Evolutionary conservation across 2,888 invertebrate species (phyloP), one percentile per base, ranked within the genome.

Genomic region (Dicranocentrus wangi): DNA sequence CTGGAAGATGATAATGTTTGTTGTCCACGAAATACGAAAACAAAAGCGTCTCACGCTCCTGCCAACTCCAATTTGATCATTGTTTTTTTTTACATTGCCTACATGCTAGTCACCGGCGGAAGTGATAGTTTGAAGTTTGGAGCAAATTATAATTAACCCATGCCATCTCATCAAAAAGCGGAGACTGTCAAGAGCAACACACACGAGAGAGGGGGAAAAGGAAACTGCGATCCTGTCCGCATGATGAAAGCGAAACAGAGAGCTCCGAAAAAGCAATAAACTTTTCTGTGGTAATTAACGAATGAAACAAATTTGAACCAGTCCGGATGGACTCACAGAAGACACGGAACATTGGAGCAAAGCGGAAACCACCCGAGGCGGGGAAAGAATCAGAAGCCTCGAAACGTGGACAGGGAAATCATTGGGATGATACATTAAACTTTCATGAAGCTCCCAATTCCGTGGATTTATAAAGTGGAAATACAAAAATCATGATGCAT

Each of bases 221-320:
- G n/a, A n/a, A n/a, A n/a, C n/a, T n/a, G n/a, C n/a, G 47, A 10
- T n/a, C 39, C 28, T 69, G 69, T 55, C 58, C 39, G 27, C 5
- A 43, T 39, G 27, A 55, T 68, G 19, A 21, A 70, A 70, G 51
- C 10, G 39, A 25, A 15, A 58, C 17, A 7, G 53, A 2, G 43
- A 42, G n/a, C 17, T 42, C 21, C 10, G n/a, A 60, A n/a, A 43
- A 27, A 27, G 51, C 23, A 71, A 25, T 47, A 71, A 71, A 60
- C 25, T 71, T 7, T 60, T 27, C n/a, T 70, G 47, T 19, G 60
- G 28, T 71, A 71, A 71, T 71, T 71, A 71, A 71, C 60, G 60
- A 71, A 71, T 60, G 71, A 71, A 71, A 60, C 71, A 71, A 32
- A 42, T 70, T 42, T 28, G 17, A 27, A 60, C 60, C 32, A 60